Percentiles rank a stretch among this genome's conserved stretches.
phyloP scores from a whole-genome alignment of 2,888 invertebrate genomes.

The Tipula lateralis region DNA sequence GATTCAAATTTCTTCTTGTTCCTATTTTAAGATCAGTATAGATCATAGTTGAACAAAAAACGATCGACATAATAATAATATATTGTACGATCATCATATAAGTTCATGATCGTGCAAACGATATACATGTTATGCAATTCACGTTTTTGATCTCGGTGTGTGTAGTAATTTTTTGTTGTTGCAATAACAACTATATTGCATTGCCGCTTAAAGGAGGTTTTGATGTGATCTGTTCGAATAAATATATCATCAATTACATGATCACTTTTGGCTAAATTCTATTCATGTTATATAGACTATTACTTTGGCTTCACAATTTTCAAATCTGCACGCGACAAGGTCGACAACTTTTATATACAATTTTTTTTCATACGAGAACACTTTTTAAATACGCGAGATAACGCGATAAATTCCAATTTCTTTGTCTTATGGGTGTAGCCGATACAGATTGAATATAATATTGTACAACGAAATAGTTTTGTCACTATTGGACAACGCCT shows the following conservation, averaged over 20 bases:
- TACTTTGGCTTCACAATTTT: background rate
- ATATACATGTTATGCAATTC: background rate
- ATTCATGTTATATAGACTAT: too few relatives aligned
- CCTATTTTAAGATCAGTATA: background rate
- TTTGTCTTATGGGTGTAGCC: background rate
- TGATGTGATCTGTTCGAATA: background rate
- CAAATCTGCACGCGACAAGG: background rate
- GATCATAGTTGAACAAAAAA: background rate
- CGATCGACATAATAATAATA: background rate
- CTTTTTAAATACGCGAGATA: background rate
- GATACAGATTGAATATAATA: background rate
- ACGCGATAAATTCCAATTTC: background rate
- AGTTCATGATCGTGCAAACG: background rate
- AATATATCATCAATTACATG: background rate
- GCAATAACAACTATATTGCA: background rate
- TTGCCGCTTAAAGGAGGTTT: background rate
- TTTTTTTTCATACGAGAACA: background rate
- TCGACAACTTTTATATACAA: background rate
- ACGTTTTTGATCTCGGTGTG: background rate
- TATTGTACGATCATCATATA: background rate
- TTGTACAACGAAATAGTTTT: background rate
- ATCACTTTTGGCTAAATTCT: background rate
- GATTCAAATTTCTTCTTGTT: background rate
- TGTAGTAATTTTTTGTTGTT: background rate
- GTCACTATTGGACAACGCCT: slow-evolving; percentile 5